A percentile compares a stretch with the other conserved stretches of the same genome.
phyloP scores from a whole-genome alignment of 2,888 invertebrate species.

The Mimumesa dahlbomi region DNA sequence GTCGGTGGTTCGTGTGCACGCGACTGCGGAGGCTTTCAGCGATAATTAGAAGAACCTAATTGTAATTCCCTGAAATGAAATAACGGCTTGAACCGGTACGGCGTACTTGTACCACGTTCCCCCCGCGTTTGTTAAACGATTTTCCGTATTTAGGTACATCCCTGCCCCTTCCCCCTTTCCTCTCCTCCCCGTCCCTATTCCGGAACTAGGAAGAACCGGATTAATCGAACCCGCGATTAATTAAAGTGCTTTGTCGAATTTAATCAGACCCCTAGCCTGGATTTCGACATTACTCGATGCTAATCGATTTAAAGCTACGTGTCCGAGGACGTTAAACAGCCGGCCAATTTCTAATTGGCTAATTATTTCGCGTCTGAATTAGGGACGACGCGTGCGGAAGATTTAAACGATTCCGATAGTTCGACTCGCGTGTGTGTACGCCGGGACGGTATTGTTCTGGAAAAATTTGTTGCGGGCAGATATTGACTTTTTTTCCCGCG shows the following conservation, averaged over 20 bases:
- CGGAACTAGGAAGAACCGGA: slow-evolving; percentile 39
- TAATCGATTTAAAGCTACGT: no score
- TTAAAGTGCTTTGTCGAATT: slow-evolving; percentile 52
- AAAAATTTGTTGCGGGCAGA: no score
- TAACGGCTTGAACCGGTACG: slow-evolving; percentile 28
- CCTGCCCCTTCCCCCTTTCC: slow-evolving; percentile 1
- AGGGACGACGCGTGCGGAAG: no score
- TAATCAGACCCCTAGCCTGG: no score
- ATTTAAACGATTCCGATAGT: no score
- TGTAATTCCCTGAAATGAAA: slow-evolving; percentile 60
- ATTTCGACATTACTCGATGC: no score
- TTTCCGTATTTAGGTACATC: slow-evolving; percentile 16
- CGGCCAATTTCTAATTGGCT: no score
- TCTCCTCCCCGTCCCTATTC: neutral
- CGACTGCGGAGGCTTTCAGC: slow-evolving; percentile 51
- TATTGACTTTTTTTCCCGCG: no score
- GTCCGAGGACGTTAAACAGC: no score
- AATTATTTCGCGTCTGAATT: no score
- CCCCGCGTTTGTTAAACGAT: slow-evolving; percentile 26
- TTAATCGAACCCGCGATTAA: slow-evolving; percentile 61
- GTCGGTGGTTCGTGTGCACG: slow-evolving; percentile 32
- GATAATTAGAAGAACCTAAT: slow-evolving; percentile 65
- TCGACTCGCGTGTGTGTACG: no score
- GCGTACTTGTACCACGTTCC: slow-evolving; percentile 1
- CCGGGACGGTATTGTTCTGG: no score